Percentiles rank a stretch among this genome's conserved stretches.
phyloP scores from a whole-genome alignment of 2,888 invertebrate genomes.

The Ophion ellenae region DNA sequence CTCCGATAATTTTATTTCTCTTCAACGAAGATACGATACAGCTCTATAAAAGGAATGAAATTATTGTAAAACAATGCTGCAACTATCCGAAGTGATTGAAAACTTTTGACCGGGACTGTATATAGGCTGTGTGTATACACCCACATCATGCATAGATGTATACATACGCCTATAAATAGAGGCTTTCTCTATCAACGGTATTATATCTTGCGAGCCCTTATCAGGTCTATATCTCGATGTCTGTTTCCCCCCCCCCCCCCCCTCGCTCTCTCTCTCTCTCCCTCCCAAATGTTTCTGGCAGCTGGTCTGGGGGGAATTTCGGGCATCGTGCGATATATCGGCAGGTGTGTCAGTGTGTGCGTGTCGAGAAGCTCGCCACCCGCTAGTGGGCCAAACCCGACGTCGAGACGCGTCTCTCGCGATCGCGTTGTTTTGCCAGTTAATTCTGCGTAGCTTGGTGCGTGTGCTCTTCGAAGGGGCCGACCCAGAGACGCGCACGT shows the following conservation, averaged over 20 bases:
- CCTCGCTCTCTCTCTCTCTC: no score
- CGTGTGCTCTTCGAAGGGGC: slow-evolving; percentile 32
- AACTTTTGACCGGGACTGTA: not conserved
- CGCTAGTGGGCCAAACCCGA: slow-evolving; percentile 40
- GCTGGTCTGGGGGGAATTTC: slow-evolving; percentile 28
- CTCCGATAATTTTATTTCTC: no score
- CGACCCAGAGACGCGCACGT: slow-evolving; percentile 48
- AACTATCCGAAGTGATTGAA: not conserved
- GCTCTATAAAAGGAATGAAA: no score
- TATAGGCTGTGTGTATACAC: not conserved
- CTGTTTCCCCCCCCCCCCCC: not conserved
- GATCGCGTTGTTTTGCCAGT: slow-evolving; percentile 44
- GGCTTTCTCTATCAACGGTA: slow-evolving; percentile 37
- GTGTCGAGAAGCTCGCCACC: slow-evolving; percentile 14
- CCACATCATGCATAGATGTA: slow-evolving; percentile 1
- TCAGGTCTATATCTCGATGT: slow-evolving; percentile 6
- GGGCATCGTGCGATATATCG: not conserved
- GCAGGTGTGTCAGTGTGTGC: not conserved
- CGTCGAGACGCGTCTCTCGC: slow-evolving; percentile 30
- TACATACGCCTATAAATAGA: slow-evolving; percentile 23
- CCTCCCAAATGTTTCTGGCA: not conserved
- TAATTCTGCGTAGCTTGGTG: not conserved
- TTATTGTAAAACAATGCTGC: no score
- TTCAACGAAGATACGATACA: no score
- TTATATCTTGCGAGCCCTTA: slow-evolving; percentile 41